A percentile compares a stretch with the other conserved stretches of the same genome.
phyloP scores from a whole-genome alignment of 2,113 vertebrate species.

The Dolichotis patagonum region DNA sequence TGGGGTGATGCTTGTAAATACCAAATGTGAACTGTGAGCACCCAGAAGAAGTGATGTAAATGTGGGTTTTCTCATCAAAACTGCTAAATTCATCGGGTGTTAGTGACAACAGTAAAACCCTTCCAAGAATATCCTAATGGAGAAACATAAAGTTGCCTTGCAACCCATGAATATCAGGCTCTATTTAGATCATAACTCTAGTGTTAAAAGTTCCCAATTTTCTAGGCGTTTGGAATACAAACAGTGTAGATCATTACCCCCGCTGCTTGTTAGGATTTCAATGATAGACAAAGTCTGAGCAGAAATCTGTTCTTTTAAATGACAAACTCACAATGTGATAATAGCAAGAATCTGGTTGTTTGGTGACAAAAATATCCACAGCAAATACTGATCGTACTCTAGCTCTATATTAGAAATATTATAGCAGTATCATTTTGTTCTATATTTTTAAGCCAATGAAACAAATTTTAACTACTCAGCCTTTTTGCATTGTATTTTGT shows the following conservation, averaged over 20 bases:
- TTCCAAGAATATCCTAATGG: not conserved
- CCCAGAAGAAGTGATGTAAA: not conserved
- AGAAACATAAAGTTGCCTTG: not conserved
- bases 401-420: not conserved
- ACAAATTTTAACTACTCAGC: not conserved
- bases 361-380: not conserved
- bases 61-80: not conserved
- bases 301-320: not conserved
- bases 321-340: not conserved
- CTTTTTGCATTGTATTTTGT: not conserved
- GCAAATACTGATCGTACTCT: not conserved
- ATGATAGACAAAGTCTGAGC: not conserved
- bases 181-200: not conserved
- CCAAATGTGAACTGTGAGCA: not conserved
- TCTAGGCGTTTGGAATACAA: not conserved
- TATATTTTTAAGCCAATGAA: constrained; percentile 18
- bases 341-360: not conserved
- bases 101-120: not conserved
- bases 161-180: not conserved
- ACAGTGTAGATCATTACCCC: not conserved
- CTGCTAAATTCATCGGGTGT: not conserved
- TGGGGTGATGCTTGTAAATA: not conserved
- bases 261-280: not conserved
- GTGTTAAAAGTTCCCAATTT: not conserved
- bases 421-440: not conserved